Evolutionary conservation across 2,888 invertebrate genomes (phyloP).

Genomic region (Rhagophthalmus giganteus): DNA sequence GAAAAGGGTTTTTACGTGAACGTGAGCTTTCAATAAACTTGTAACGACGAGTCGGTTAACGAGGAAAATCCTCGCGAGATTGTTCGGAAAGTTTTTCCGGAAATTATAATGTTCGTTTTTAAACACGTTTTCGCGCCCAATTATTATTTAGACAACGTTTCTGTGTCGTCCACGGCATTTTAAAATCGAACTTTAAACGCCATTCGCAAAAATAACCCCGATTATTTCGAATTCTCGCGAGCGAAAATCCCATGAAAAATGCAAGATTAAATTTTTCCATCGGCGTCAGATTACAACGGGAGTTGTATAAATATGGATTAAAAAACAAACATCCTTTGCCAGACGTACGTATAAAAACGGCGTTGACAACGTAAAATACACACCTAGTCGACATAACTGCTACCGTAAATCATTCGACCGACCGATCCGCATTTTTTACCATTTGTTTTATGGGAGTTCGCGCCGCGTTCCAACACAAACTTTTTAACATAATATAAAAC

Average conservation of each 20-base stretch:
- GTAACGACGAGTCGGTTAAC: no score
- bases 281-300: slow-evolving; percentile 1
- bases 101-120: no score
- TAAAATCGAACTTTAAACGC: slow-evolving; percentile 10
- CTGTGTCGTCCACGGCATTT: neutral
- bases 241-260: slow-evolving; percentile 11
- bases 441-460: slow-evolving; percentile 18
- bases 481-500: no score
- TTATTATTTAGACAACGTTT: neutral
- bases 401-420: slow-evolving; percentile 21
- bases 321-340: slow-evolving; percentile 13
- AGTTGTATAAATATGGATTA: slow-evolving; percentile 13
- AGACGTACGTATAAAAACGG: slow-evolving; percentile 19
- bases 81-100: no score
- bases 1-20: no score
- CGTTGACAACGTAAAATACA: slow-evolving; percentile 22
- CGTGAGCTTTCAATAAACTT: no score
- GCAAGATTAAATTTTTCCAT: slow-evolving; percentile 14
- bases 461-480: neutral
- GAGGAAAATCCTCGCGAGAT: no score
- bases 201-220: slow-evolving; percentile 4
- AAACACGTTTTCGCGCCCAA: no score
- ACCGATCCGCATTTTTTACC: slow-evolving; percentile 17
- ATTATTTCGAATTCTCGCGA: slow-evolving; percentile 1
- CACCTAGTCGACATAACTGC: slow-evolving; percentile 18